Evolutionary conservation across 2,113 vertebrate species (phyloP).

Genomic region (Tachysurus fulvidraco): DNA sequence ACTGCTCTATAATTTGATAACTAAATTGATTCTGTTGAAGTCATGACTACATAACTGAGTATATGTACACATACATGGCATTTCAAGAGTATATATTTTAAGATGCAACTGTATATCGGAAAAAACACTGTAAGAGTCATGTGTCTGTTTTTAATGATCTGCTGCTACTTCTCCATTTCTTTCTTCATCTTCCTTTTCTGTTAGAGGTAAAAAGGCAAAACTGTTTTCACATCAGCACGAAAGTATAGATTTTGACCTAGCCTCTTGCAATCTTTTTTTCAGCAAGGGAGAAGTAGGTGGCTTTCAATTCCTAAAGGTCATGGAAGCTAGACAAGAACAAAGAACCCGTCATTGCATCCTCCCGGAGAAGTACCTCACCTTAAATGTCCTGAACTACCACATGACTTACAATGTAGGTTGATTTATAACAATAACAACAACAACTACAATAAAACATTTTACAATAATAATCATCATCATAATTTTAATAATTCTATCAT

Average conservation of each 20-base stretch:
- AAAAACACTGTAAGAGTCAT: not conserved
- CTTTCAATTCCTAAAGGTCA: conserved; percentile 29
- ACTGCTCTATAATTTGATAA: not conserved
- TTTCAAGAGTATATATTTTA: not conserved
- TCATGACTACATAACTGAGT: not conserved
- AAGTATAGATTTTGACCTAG: not conserved
- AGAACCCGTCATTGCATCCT: not conserved
- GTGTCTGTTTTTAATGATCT: not conserved
- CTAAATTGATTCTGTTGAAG: not conserved
- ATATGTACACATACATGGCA: not conserved
- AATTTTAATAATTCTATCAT: too few relatives aligned
- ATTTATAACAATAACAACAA: not conserved
- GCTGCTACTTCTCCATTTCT: not conserved
- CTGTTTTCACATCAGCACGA: conserved; percentile 3
- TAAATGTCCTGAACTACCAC: not conserved
- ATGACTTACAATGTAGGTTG: not conserved
- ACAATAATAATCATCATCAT: too few relatives aligned
- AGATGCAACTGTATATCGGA: not conserved
- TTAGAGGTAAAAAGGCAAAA: not conserved
- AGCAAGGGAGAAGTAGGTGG: not conserved
- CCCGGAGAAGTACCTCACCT: conserved; percentile 1
- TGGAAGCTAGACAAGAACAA: not conserved
- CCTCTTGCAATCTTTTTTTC: too few relatives aligned
- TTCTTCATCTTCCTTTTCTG: not conserved
- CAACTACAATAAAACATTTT: too few relatives aligned